A percentile compares a stretch with the other conserved stretches of the same genome.
These are phyloP conservation scores for Platynereis dumerilii DNA, from an alignment of 2,888 invertebrate genomes.

Conservation along the genomic window DNA sequence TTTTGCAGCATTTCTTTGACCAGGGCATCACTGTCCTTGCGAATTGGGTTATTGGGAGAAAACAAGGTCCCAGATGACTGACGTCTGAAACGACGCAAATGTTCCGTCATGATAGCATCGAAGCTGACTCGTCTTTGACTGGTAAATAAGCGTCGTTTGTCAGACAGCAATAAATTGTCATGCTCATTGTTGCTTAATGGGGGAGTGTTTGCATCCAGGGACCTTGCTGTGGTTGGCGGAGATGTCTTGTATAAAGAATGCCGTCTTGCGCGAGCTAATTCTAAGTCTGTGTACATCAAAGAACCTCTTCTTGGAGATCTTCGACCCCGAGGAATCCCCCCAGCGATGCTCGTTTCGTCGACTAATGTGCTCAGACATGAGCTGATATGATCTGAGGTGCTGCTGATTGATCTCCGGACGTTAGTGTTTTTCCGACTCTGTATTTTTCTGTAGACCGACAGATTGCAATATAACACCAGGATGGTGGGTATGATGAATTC, in stretches of 20 bases:
- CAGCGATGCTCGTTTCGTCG: no score
- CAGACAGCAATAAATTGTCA: neutral
- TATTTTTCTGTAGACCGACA: neutral
- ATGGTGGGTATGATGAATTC: constrained; percentile 10
- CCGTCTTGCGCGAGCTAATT: neutral
- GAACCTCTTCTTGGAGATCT: constrained; percentile 7
- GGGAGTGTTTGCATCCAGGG: neutral
- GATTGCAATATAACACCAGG: constrained; percentile 4
- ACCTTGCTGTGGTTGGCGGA: no score
- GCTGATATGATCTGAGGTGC: constrained; percentile 3
- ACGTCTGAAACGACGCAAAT: neutral
- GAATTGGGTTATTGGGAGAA: neutral
- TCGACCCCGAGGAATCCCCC: neutral
- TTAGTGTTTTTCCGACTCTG: neutral
- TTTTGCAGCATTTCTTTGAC: constrained; percentile 7
- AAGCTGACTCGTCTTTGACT: neutral
- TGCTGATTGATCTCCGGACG: neutral
- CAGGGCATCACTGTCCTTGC: constrained; percentile 1
- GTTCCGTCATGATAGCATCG: neutral
- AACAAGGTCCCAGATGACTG: neutral
- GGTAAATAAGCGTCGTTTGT: neutral
- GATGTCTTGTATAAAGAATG: neutral
- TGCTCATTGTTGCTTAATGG: neutral
- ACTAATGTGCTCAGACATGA: neutral
- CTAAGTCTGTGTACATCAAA: neutral